Base-by-base conservation (phyloP, 2,113 vertebrate species). In the Pipa parva region DNA sequence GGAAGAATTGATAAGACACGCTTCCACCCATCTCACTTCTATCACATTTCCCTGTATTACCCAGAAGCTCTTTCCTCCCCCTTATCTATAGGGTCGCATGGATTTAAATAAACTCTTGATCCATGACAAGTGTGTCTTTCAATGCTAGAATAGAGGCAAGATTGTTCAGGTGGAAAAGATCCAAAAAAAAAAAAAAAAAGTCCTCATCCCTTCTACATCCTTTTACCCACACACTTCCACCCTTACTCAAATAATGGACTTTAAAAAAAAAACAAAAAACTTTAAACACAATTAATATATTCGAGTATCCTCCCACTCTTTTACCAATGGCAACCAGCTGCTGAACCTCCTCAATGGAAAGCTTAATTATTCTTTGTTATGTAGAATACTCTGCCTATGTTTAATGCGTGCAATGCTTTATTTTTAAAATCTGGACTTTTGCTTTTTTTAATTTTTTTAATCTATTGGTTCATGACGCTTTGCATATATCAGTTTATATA, bases 341-440 rank as follows among this genome's bases (percentile, higher is more conserved):
- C 94, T 89, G 74, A 75, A 78, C 75, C 81, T 17, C 73, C 81
- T 95, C 89, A 97, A 97, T 95, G 84, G 91, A 84, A 77, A 88
- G 83, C 89, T 91, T 93, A 95, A 98, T 98, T 97, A 89, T 89
- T 87, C 87, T 97, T 97, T 99, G 93, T 97, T 88, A 94, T 94
- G 92, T 91, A 91, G 93, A 97, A 88, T 87, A 88, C 83, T 78
- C 74, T 82, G 78, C 65, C 9, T 91, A 92, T 92, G 89, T 93
- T 90, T 91, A 85, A 87, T 81, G 81, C 80, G 83, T 87, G 87
- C 85, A 85, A 87, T 85, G 79, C 79, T 81, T 78, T 84, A 71
- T 87, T 85, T n/a, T 86, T 82, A 83, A 87, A 81, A 78, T 78
- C 65, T 62, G 68, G 72, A 21, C 22, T 62, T 85, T 79, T n/a